Conservation (phyloP, 2,888 invertebrate genomes). For the Standfussiana lucernea region DNA sequence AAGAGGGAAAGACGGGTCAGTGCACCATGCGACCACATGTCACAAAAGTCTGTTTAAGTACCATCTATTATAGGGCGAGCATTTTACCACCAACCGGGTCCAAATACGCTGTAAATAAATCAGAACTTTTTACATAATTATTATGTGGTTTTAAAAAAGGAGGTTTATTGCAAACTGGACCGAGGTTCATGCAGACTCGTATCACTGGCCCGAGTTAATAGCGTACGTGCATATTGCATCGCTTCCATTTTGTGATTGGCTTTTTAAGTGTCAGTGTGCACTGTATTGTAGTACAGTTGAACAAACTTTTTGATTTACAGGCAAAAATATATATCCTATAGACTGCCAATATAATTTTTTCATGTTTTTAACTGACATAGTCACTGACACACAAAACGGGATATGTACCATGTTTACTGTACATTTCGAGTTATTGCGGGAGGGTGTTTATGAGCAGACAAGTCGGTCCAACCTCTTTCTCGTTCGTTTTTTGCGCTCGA, state of each 20-base stretch:
- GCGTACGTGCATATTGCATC: slow-evolving; percentile 78
- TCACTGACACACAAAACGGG: no score
- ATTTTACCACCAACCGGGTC: neutral
- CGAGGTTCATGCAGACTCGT: slow-evolving; percentile 28
- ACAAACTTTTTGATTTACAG: neutral
- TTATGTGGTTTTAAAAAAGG: slow-evolving; percentile 52
- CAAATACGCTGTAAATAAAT: neutral
- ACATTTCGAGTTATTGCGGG: no score
- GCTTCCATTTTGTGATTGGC: slow-evolving; percentile 76
- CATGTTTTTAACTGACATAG: no score
- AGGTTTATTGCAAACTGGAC: slow-evolving; percentile 48
- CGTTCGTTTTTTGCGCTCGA: no score
- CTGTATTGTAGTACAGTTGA: slow-evolving; percentile 36
- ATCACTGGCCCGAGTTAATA: slow-evolving; percentile 71
- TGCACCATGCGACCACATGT: neutral
- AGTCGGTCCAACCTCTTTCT: no score
- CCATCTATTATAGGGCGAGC: neutral
- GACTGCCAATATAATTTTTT: neutral
- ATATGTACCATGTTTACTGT: no score
- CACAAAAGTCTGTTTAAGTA: neutral
- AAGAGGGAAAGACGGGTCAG: neutral
- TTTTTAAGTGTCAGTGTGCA: slow-evolving; percentile 66
- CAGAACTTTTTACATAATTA: slow-evolving; percentile 54
- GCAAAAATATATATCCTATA: neutral
- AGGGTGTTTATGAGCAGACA: no score